Base-by-base conservation (phyloP, 2,888 invertebrate genomes). In the Oxycera nigricornis region DNA sequence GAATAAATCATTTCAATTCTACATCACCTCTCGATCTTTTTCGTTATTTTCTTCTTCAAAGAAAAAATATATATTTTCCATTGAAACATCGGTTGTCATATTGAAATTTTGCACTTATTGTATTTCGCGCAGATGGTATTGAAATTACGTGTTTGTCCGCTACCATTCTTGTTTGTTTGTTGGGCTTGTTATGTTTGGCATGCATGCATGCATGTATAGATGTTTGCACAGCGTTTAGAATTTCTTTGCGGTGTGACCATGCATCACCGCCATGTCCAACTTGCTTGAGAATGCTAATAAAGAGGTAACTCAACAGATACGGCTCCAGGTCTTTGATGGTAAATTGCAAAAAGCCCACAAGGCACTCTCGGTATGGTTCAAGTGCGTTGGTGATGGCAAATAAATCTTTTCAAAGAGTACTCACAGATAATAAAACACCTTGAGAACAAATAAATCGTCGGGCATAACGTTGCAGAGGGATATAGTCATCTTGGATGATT, bases 1-100 rank as follows among this genome's bases (percentile, higher is more conserved):
- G 67, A 67, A 67, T 67, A 67, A 67, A 67, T 67, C 67, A 67
- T 41, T 67, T 22, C 28, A 59, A 46, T n/a, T 46, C 46, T n/a
- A 46, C 46, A 14, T 3, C 6, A 11, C 46, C 11, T 46, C 52
- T 20, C 52, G 9, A 22, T 20, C 17, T 24, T 55, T 22, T 55
- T 55, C 24, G 9, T 50, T 50, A 4, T 50, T n/a, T 50, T 50
- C 4, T 50, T 50, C 24, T 55, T 24, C 52, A 24, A 55, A 55
- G 17, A n/a, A n/a, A n/a, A n/a, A n/a, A n/a, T n/a, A n/a, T n/a
- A 24, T 55, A 55, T 24, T 24, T 55, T n/a, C 52, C 52, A 20
- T 62, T 62, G 35, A 11, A 55, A 55, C 20, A 55, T 55, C 55
- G 17, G 46, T 20, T 35, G 62, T 35, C 62, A 20, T 62, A 62